Evolutionary conservation across 2,797 vertebrate species (phyloP), one percentile per base, ranked within the genome.

Genomic region (Lindbergichthys nudifrons): DNA sequence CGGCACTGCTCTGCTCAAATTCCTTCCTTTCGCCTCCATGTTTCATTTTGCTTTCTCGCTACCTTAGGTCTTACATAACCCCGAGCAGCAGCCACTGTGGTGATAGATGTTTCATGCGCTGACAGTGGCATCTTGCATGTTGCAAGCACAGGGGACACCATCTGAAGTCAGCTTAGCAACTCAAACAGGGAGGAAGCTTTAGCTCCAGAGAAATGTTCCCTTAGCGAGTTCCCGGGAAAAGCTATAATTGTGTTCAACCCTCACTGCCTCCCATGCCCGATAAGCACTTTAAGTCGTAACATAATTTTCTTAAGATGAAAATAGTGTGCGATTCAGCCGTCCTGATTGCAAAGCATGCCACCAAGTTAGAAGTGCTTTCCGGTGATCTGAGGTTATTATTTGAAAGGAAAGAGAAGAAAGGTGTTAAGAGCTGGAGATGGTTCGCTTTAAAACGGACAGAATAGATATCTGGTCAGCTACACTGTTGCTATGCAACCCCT

Each of bases 401-500:
- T 80, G 48, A 80, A 80, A 81, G 74, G 63, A 75, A 81, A 81
- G 78, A 89, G 78, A 80, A 88, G 82, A 89, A 85, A 82, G 85
- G 81, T 80, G 69, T 83, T 77, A 81, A 84, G 71, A 86, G 77
- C 80, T 79, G 77, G 76, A 88, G 89, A 78, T 82, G 75, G 80
- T 87, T 72, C 82, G 88, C 86, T 87, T 87, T 79, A 81, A 58
- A 88, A 85, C 90, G 81, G 88, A 90, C 79, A 87, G 85, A 91
- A 87, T 75, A 89, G 80, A 88, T 90, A 90, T 90, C 85, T 93
- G 92, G 92, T 94, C 93, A 94, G 92, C 89, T 77, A 82, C 82
- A 91, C 93, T 92, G 94, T 96, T 95, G 94, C 94, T 94, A 95
- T 94, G 95, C 94, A 95, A 95, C 94, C 89, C 88, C 80, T 86